phyloP scores from a whole-genome alignment of 1,140 invertebrate genomes.

The Drosophila kanapiae region DNA sequence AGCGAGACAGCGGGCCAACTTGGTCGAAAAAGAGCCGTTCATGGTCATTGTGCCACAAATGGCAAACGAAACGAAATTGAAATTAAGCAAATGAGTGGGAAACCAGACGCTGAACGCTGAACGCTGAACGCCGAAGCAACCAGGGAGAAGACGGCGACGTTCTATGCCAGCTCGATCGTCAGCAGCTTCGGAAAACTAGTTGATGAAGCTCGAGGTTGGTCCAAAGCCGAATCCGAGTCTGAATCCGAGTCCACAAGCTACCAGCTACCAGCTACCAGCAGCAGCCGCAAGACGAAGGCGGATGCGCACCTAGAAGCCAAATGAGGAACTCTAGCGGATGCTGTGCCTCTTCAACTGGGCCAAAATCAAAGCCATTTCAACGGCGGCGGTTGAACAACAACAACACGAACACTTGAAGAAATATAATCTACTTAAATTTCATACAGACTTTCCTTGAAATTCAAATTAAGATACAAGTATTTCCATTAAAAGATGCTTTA shows the following conservation, averaged over 20 bases:
- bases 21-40: slow-evolving; percentile 58
- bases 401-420: slow-evolving; percentile 14
- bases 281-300: slow-evolving; percentile 51
- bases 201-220: slow-evolving; percentile 54
- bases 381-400: slow-evolving; percentile 28
- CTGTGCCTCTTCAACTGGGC: slow-evolving; percentile 74
- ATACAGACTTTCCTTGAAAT: not conserved
- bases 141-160: slow-evolving; percentile 38
- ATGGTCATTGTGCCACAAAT: slow-evolving; percentile 83
- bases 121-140: slow-evolving; percentile 34
- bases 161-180: slow-evolving; percentile 13
- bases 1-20: slow-evolving; percentile 28
- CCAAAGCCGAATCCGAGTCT: slow-evolving; percentile 38
- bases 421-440: not conserved
- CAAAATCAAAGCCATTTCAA: slow-evolving; percentile 57
- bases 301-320: slow-evolving; percentile 78
- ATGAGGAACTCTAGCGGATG: slow-evolving; percentile 76
- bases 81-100: slow-evolving; percentile 83
- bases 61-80: slow-evolving; percentile 81
- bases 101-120: slow-evolving; percentile 54
- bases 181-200: slow-evolving; percentile 60
- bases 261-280: not conserved
- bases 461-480: not conserved
- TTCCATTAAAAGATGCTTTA: not conserved
- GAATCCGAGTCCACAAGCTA: slow-evolving; percentile 28